Conservation (phyloP, 64 coral and sea anemone species). For the Acropora yongei region DNA sequence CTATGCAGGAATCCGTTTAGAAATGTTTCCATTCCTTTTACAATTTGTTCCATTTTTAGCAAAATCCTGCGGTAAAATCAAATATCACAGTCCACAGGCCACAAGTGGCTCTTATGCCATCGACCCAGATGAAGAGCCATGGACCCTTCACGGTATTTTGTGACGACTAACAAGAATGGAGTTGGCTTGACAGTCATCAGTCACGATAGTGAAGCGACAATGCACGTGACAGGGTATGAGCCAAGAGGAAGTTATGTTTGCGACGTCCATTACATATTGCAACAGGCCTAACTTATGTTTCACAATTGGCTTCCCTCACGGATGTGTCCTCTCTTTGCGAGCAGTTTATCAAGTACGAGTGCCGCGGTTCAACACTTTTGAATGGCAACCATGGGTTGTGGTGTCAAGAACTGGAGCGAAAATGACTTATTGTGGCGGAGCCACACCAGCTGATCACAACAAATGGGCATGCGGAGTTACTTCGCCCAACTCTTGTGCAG, state of each 20-base stretch:
- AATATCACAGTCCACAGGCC: background rate
- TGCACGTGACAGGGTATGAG: slow-evolving; percentile 3
- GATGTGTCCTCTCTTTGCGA: slow-evolving; percentile 22
- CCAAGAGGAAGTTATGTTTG: background rate
- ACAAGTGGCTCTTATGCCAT: slow-evolving; percentile 52
- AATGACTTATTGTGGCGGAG: slow-evolving; percentile 27
- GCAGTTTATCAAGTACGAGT: slow-evolving; percentile 62
- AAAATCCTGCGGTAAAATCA: slow-evolving; percentile 51
- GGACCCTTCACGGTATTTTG: slow-evolving; percentile 37
- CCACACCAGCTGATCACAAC: background rate
- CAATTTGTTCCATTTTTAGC: background rate
- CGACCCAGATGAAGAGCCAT: slow-evolving; percentile 35
- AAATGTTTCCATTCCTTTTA: no score
- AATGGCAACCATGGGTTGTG: slow-evolving; percentile 11
- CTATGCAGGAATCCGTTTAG: no score
- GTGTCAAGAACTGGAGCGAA: background rate
- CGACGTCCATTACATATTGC: slow-evolving; percentile 16
- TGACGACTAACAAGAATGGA: slow-evolving; percentile 46
- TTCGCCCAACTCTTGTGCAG: background rate
- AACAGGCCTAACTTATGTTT: background rate
- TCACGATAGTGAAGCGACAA: slow-evolving; percentile 55
- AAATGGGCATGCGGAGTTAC: slow-evolving; percentile 4
- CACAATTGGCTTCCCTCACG: slow-evolving; percentile 16
- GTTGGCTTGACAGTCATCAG: slow-evolving; percentile 60
- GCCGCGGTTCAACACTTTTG: background rate